A percentile compares a stretch with the other conserved stretches of the same genome.
Evolutionary conservation across 2,888 invertebrate genomes (phyloP).

Genomic region (Petrolisthes cinctipes): DNA sequence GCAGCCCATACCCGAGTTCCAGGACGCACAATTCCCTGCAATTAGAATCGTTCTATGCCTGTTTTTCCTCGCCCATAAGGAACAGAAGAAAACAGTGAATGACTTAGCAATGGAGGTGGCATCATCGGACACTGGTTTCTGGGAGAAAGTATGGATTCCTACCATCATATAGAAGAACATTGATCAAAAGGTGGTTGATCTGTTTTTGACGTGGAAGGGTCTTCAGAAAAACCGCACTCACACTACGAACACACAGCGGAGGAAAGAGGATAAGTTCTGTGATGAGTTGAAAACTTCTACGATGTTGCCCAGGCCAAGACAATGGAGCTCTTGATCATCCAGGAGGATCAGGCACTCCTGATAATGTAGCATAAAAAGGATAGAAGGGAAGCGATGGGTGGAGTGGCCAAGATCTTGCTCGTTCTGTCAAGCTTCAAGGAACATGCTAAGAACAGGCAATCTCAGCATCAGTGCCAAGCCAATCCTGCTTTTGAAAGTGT

Average conservation of each 20-base stretch:
- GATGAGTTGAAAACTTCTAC: background rate
- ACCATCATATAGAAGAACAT: background rate
- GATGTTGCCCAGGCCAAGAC: background rate
- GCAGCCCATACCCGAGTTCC: too few species aligned
- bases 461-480: background rate
- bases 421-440: background rate
- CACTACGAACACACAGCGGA: background rate
- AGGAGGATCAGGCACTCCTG: constrained; percentile 12
- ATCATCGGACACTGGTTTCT: background rate
- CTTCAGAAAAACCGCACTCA: background rate
- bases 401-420: constrained; percentile 11
- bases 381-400: background rate
- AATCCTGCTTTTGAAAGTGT: constrained; percentile 16
- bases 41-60: background rate
- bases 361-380: background rate
- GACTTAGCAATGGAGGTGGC: background rate
- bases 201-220: too few species aligned
- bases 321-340: constrained; percentile 11
- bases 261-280: background rate
- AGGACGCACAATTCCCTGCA: background rate
- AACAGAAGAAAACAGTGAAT: background rate
- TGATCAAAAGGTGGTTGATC: background rate
- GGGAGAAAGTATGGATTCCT: too few species aligned
- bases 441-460: background rate
- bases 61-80: too few species aligned